Evolutionary conservation across 1,140 invertebrate species (phyloP), one percentile per base, ranked within the genome.

Genomic region (Chionoecetes opilio): DNA sequence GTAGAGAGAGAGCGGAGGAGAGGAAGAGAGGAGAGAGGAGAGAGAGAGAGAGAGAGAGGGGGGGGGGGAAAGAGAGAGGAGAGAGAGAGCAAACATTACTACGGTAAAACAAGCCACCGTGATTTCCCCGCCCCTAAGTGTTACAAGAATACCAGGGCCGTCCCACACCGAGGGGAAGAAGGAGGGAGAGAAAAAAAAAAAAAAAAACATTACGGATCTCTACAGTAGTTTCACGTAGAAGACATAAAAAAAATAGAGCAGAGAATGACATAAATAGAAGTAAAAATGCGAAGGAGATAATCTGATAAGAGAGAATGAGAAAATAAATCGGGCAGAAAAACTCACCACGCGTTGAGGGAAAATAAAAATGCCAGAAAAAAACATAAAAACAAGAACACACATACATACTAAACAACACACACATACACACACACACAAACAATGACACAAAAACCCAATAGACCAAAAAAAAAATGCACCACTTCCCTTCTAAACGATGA

Each of bases 81-180:
- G 34, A 93, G 34, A 34, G 75, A 84, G 91, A 84, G 75, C 53
- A 41, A 75, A 46, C 37, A 29, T n/a, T 17, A 34, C 31, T n/a
- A 53, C 11, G 88, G 41, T 38, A 41, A n/a, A 91, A 91, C 35
- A 38, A 41, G n/a, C 32, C 29, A 9, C 2, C 31, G n/a, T 87
- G 85, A 87, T 87, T n/a, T 87, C 85, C 32, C 85, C 34, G n/a
- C 32, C 11, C 11, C 29, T 38, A 87, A 87, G 34, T 87, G 85
- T 87, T 87, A 87, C 31, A 87, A 37, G 85, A 87, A 34, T 29
- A 91, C 88, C 46, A 53, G 41, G 37, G 5, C 31, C 11, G 31
- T 8, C 11, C 26, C 8, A 29, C 6, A 32, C 34, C 11, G n/a
- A 29, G 29, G 37, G 46, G 88, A n/a, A 46, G 38, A 34, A 92